These are phyloP conservation scores for Syrmaticus mikado DNA, from an alignment of 2,113 vertebrate species.

Conservation along the genomic window DNA sequence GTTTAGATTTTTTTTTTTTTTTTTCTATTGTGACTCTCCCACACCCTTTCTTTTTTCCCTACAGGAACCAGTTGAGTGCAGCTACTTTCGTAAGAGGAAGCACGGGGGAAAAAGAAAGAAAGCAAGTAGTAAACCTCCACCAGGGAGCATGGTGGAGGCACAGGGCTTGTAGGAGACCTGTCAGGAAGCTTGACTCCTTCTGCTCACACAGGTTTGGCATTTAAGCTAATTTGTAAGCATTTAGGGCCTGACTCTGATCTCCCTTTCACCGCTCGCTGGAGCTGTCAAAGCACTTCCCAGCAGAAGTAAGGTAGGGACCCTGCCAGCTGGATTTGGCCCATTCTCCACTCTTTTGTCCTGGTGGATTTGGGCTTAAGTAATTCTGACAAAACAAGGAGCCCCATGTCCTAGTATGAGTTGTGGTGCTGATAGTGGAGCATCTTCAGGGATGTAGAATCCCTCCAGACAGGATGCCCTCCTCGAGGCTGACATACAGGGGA, in stretches of 20 bases:
- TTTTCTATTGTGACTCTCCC: not conserved
- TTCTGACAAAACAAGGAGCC: not conserved
- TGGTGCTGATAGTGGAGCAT: rapidly evolving
- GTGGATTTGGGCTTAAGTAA: not conserved
- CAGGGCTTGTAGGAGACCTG: not conserved
- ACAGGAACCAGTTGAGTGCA: rapidly evolving
- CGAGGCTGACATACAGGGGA: rapidly evolving
- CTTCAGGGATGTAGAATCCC: not conserved
- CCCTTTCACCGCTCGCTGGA: not conserved
- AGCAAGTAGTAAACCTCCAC: not conserved
- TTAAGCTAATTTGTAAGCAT: constrained; percentile 48
- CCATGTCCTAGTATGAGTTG: rapidly evolving
- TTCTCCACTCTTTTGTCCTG: not conserved
- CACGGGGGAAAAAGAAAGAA: not conserved
- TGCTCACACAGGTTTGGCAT: constrained; percentile 10
- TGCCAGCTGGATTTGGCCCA: rapidly evolving
- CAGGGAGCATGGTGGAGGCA: not conserved
- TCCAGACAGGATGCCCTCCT: constrained; percentile 23
- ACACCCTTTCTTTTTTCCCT: not conserved
- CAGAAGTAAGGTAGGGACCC: not conserved
- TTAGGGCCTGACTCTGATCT: constrained; percentile 8
- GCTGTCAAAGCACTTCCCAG: not conserved
- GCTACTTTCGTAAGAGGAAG: not conserved
- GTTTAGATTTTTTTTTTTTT: not conserved
- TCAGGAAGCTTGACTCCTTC: not conserved